A percentile compares a stretch with the other conserved stretches of the same genome.
phyloP scores from a whole-genome alignment of 2,888 invertebrate species.

The Asteroscopus sphinx region DNA sequence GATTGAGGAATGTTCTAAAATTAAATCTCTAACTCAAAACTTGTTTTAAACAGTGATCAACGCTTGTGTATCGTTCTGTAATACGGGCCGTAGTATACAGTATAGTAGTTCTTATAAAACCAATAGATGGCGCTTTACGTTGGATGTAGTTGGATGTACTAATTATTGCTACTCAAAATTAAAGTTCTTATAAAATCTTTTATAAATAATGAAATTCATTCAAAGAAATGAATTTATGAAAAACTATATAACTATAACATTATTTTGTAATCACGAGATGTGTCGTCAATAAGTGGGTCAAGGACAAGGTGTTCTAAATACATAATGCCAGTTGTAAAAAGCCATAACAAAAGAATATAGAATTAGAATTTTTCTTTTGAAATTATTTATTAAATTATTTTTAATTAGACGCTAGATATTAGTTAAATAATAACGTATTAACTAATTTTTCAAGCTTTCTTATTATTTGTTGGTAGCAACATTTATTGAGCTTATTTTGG shows the following conservation, averaged over 20 bases:
- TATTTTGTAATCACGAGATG: slow-evolving; percentile 69
- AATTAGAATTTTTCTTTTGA: background rate
- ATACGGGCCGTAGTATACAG: background rate
- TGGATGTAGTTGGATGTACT: too few species aligned
- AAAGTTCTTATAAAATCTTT: background rate
- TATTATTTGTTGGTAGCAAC: slow-evolving; percentile 80
- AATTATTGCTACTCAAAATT: background rate
- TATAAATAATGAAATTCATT: too few species aligned
- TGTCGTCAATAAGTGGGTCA: slow-evolving; percentile 73
- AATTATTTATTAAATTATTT: slow-evolving; percentile 2
- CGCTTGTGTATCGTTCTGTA: too few species aligned
- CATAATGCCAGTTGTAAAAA: slow-evolving; percentile 22
- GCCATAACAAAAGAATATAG: slow-evolving; percentile 20
- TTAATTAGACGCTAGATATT: slow-evolving; percentile 4
- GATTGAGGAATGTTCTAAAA: too few species aligned
- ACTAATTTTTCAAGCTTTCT: slow-evolving; percentile 74
- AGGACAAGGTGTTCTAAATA: slow-evolving; percentile 69
- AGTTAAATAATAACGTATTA: slow-evolving; percentile 8
- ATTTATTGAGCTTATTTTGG: slow-evolving; percentile 88
- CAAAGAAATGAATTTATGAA: background rate
- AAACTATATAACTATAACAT: background rate
- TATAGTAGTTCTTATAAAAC: background rate
- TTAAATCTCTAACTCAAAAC: too few species aligned
- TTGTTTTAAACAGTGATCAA: too few species aligned
- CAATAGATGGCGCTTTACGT: slow-evolving; percentile 42